Conservation (phyloP, 2,113 vertebrate genomes). For the Enhydra lutris region DNA sequence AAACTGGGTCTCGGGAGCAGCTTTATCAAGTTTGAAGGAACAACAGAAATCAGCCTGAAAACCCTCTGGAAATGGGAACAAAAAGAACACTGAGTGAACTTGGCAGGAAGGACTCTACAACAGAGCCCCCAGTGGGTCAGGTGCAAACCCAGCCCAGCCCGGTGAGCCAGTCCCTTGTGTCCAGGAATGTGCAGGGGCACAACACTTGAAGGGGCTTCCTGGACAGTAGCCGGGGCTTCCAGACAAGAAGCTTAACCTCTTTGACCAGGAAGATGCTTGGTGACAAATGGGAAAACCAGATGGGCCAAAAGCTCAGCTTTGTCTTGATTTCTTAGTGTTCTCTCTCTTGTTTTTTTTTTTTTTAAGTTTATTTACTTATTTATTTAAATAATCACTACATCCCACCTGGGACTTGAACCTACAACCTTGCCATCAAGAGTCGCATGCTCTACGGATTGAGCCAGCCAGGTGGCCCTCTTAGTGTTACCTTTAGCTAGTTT, state of each 20-base stretch:
- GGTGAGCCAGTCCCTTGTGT: no score
- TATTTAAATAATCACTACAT: background rate
- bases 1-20: slow-evolving; percentile 76
- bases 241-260: background rate
- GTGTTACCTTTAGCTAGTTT: background rate
- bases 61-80: slow-evolving; percentile 85
- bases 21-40: slow-evolving; percentile 83
- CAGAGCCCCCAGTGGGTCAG: background rate
- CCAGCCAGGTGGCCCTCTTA: background rate
- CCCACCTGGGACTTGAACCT: background rate
- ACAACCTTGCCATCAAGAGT: background rate
- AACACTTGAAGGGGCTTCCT: no score
- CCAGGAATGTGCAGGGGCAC: background rate
- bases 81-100: background rate
- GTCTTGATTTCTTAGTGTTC: background rate
- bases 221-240: background rate
- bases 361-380: background rate
- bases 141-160: background rate
- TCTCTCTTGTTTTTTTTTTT: background rate
- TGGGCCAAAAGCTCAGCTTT: background rate
- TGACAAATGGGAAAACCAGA: background rate
- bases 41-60: slow-evolving; percentile 98
- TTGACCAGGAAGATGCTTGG: background rate
- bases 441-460: background rate
- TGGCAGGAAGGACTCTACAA: rapidly evolving